Percentiles rank a stretch among this genome's conserved stretches.
Evolutionary conservation across 2,113 vertebrate species (phyloP).

Genomic region (Spheniscus mendiculus): DNA sequence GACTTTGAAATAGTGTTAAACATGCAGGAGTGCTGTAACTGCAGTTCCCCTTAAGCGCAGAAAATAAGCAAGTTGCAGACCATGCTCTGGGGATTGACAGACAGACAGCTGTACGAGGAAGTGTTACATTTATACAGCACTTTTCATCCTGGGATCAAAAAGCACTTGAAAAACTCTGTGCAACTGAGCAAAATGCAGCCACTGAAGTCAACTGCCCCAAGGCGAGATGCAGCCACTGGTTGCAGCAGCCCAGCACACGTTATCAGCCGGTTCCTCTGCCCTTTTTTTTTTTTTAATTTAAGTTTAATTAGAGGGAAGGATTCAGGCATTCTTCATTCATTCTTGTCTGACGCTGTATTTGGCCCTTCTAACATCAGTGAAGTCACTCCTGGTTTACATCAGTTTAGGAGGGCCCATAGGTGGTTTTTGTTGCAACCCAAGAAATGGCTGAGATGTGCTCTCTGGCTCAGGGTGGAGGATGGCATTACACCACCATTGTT

Average conservation of each 20-base stretch:
- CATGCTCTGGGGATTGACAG: neutral
- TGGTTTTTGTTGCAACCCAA: neutral
- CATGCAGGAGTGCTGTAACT: neutral
- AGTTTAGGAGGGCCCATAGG: neutral
- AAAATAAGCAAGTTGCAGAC: neutral
- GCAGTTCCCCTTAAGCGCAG: neutral
- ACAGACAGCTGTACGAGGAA: neutral
- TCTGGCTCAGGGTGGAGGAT: neutral
- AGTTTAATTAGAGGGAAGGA: neutral
- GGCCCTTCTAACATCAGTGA: neutral
- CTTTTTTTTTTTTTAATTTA: neutral
- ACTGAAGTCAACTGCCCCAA: neutral
- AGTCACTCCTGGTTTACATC: neutral
- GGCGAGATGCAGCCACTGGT: neutral
- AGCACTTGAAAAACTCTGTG: neutral
- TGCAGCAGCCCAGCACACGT: accelerated
- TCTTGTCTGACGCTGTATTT: neutral
- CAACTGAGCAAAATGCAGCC: slow-evolving; percentile 20
- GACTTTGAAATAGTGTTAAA: slow-evolving; percentile 8
- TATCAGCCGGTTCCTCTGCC: accelerated
- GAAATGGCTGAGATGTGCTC: neutral
- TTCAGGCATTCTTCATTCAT: neutral
- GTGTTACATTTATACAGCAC: neutral
- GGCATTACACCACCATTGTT: neutral
- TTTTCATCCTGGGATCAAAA: slow-evolving; percentile 22